Evolutionary conservation across 2,113 vertebrate genomes (phyloP).

Genomic region (Odocoileus virginianus): DNA sequence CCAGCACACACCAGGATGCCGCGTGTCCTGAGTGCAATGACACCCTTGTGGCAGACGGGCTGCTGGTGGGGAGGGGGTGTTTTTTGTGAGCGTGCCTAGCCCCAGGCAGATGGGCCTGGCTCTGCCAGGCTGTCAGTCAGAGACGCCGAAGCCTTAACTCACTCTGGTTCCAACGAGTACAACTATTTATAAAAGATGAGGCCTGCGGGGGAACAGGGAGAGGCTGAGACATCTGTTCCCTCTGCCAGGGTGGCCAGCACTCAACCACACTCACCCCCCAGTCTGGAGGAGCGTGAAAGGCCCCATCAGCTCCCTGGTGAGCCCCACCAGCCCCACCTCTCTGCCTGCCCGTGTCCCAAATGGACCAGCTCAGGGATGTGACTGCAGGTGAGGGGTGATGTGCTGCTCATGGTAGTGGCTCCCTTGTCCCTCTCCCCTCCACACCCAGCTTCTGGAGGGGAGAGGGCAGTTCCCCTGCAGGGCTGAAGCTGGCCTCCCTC

Average conservation of each 20-base stretch:
- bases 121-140: constrained; percentile 41
- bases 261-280: not conserved
- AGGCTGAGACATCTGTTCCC: constrained; percentile 54
- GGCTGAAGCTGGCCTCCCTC: rapidly evolving
- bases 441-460: not conserved
- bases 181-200: constrained; percentile 65
- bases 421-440: not conserved
- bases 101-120: constrained; percentile 51
- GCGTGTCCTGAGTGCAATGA: not conserved
- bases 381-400: too few species aligned
- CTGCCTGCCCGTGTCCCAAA: not conserved
- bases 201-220: constrained; percentile 43
- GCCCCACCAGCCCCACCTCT: not conserved
- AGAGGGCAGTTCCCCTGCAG: not conserved
- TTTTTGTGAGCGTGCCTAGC: not conserved
- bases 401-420: not conserved
- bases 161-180: constrained; percentile 43
- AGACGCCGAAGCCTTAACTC: not conserved
- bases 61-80: not conserved
- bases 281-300: not conserved
- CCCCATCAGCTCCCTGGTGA: not conserved
- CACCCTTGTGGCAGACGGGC: not conserved
- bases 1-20: not conserved
- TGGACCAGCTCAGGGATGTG: not conserved
- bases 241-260: not conserved